Evolutionary conservation across 2,888 invertebrate species (phyloP).

Genomic region (Cyclophora punctaria): DNA sequence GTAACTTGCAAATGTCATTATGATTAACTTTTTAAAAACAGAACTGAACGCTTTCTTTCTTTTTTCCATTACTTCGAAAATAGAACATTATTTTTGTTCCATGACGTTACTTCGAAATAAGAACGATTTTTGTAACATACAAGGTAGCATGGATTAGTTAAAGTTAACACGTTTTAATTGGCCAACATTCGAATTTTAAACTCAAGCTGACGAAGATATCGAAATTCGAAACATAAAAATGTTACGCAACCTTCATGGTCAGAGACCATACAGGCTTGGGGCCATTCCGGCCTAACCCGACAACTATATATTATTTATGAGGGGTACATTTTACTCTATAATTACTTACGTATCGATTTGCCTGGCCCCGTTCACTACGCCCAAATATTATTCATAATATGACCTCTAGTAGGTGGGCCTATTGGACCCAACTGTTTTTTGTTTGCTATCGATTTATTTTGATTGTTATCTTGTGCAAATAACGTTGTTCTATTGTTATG

Average conservation of each 20-base stretch:
- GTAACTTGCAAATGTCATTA: slow-evolving; percentile 10
- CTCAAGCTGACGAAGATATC: slow-evolving; percentile 5
- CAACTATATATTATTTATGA: slow-evolving; percentile 62
- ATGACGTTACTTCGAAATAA: neutral
- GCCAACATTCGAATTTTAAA: slow-evolving; percentile 4
- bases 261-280: slow-evolving; percentile 43
- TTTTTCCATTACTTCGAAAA: neutral
- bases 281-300: slow-evolving; percentile 68
- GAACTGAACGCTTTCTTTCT: slow-evolving; percentile 2
- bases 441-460: too few species aligned
- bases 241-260: slow-evolving; percentile 2
- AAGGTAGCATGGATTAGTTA: neutral
- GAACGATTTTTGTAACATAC: neutral
- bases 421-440: too few species aligned
- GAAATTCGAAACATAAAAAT: neutral
- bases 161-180: neutral
- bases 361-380: slow-evolving; percentile 55
- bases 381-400: slow-evolving; percentile 66
- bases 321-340: slow-evolving; percentile 70
- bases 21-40: slow-evolving; percentile 12
- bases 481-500: neutral
- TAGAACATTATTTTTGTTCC: neutral
- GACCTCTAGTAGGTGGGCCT: slow-evolving; percentile 49
- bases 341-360: slow-evolving; percentile 67
- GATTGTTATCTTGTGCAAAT: slow-evolving; percentile 4